Evolutionary conservation across 2,113 vertebrate species (phyloP).

Genomic region (Anas platyrhynchos): DNA sequence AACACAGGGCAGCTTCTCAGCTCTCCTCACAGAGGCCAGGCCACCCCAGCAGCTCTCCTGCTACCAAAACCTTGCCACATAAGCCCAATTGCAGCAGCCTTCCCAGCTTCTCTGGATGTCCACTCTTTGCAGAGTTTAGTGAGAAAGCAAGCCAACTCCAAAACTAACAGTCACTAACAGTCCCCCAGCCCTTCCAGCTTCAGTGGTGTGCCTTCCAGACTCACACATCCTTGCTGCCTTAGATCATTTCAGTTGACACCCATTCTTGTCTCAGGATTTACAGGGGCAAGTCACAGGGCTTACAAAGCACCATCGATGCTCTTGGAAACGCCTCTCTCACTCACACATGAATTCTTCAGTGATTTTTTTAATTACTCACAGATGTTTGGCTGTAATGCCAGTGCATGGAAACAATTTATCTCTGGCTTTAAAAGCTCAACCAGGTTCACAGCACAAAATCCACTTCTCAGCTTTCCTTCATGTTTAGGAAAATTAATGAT

Average conservation of each 20-base stretch:
- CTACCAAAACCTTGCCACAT: not conserved
- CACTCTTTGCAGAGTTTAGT: not conserved
- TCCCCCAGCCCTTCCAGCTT: not conserved
- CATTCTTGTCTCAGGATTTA: constrained; percentile 48
- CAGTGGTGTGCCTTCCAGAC: not conserved
- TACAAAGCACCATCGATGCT: constrained; percentile 19
- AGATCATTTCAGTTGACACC: not conserved
- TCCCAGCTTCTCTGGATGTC: not conserved
- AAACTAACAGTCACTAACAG: not conserved
- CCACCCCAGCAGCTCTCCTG: not conserved
- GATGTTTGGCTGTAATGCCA: constrained; percentile 70
- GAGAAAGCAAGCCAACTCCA: not conserved
- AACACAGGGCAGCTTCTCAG: not conserved
- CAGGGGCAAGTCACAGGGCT: not conserved
- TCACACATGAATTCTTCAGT: constrained; percentile 53
- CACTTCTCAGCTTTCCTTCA: constrained; percentile 51
- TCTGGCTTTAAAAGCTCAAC: constrained; percentile 75
- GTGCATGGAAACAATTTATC: constrained; percentile 71
- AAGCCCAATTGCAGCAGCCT: not conserved
- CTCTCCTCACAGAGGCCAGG: not conserved
- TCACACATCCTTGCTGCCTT: not conserved
- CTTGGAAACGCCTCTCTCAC: constrained; percentile 17
- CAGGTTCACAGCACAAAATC: constrained; percentile 67
- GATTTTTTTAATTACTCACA: constrained; percentile 71
- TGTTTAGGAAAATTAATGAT: constrained; percentile 74